A percentile compares a stretch with the other conserved stretches of the same genome.
phyloP scores from a whole-genome alignment of 2,888 invertebrate genomes.

The Melanostoma mellinum region DNA sequence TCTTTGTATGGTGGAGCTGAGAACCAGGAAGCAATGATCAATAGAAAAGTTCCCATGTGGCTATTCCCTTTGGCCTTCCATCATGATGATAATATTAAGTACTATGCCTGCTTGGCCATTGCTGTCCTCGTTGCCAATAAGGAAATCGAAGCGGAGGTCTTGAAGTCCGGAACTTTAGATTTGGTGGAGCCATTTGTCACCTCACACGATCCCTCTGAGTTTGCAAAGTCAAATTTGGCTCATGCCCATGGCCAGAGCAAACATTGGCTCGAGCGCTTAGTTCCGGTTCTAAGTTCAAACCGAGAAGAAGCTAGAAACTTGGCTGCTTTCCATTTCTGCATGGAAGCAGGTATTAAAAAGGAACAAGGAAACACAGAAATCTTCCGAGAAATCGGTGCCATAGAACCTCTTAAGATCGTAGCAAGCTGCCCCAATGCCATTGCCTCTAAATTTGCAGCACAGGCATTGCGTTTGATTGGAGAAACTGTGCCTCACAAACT shows the following conservation, averaged over 20 bases:
- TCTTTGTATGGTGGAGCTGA: conserved; percentile 98
- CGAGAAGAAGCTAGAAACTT: conserved; percentile 97
- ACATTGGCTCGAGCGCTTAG: conserved; percentile 95
- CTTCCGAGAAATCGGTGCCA: conserved; percentile 96
- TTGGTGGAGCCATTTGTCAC: conserved; percentile 98
- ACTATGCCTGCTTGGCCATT: conserved; percentile 99
- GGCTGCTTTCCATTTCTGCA: conserved; percentile 99
- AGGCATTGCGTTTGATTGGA: conserved; percentile 94
- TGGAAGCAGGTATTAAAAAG: conserved; percentile 99
- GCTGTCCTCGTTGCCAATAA: conserved; percentile 98
- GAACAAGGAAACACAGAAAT: conserved; percentile 95
- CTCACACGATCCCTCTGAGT: conserved; percentile 96
- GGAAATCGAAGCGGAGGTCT: conserved; percentile 97
- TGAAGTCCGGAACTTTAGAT: conserved; percentile 97
- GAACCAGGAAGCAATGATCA: conserved; percentile 98
- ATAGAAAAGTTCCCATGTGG: conserved; percentile 97
- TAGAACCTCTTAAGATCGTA: conserved; percentile 96
- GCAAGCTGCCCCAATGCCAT: conserved; percentile 99
- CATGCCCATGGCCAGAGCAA: conserved; percentile 98
- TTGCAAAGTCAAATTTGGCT: conserved; percentile 94
- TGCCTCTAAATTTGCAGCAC: conserved; percentile 97
- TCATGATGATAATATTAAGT: conserved; percentile 97
- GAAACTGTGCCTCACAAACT: conserved; percentile 98
- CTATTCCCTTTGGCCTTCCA: conserved; percentile 98
- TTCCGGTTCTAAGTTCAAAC: conserved; percentile 96